Conservation (phyloP, 2,888 invertebrate genomes). For the Tetramorium bicarinatum region DNA sequence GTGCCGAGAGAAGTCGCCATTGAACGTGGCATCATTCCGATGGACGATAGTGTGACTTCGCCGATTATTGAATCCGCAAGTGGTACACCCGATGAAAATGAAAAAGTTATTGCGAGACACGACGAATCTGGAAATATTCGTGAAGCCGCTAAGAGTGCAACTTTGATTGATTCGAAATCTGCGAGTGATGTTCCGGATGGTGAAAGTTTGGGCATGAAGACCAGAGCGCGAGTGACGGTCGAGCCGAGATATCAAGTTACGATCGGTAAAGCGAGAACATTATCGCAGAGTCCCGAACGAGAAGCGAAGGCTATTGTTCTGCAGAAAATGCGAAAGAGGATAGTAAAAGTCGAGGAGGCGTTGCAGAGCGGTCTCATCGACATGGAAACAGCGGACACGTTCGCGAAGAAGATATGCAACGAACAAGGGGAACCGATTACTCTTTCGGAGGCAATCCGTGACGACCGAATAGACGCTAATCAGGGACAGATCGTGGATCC, state of each 20-base stretch:
- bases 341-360: conserved; percentile 92
- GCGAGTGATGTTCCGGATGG: conserved; percentile 16
- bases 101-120: neutral
- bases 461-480: conserved; percentile 91
- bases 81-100: neutral
- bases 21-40: conserved; percentile 90
- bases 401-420: conserved; percentile 90
- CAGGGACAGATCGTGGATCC: conserved; percentile 94
- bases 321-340: conserved; percentile 93
- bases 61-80: conserved; percentile 61
- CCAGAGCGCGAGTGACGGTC: conserved; percentile 88
- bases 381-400: conserved; percentile 90
- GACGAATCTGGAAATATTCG: neutral
- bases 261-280: conserved; percentile 88
- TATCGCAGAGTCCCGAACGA: conserved; percentile 88
- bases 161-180: neutral
- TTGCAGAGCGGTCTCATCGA: conserved; percentile 93
- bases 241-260: conserved; percentile 91
- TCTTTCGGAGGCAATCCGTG: conserved; percentile 92
- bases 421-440: conserved; percentile 89
- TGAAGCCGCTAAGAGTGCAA: neutral
- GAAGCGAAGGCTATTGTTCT: conserved; percentile 89
- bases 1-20: conserved; percentile 94
- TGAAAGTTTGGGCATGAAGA: conserved; percentile 88
- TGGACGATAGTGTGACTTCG: conserved; percentile 81